Conservation (phyloP, 2,113 vertebrate species). For the Corythornis madagascariensis region DNA sequence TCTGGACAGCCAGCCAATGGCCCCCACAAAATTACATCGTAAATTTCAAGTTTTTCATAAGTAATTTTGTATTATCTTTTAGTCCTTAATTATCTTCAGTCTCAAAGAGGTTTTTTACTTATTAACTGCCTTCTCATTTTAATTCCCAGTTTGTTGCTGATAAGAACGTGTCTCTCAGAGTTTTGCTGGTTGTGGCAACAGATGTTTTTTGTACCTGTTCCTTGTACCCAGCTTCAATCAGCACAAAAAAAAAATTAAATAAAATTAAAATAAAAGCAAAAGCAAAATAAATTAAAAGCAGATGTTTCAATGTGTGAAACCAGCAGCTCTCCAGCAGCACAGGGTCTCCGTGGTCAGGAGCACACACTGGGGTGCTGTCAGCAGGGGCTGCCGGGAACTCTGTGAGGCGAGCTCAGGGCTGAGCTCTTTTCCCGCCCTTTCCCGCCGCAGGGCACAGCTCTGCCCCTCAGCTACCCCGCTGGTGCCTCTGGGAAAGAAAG, state of each 20-base stretch:
- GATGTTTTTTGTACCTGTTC: background rate
- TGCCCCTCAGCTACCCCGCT: accelerated
- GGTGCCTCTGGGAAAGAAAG: background rate
- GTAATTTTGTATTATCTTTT: background rate
- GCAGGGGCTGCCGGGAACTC: accelerated
- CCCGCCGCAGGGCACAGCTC: background rate
- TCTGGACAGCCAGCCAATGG: background rate
- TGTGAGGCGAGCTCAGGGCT: background rate
- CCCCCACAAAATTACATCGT: background rate
- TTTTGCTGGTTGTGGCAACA: background rate
- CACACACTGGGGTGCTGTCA: accelerated
- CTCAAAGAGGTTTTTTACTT: background rate
- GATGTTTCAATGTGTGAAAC: background rate
- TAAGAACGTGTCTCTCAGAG: background rate
- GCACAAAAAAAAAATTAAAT: background rate
- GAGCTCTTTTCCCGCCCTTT: background rate
- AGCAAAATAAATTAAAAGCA: background rate
- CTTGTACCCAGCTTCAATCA: background rate
- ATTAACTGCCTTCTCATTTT: background rate
- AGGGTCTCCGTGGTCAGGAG: background rate
- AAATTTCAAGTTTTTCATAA: background rate
- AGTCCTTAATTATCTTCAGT: background rate
- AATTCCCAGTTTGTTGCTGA: background rate
- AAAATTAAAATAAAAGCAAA: background rate
- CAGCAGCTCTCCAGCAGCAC: background rate